Percentiles rank a stretch among this genome's conserved stretches.
These are phyloP conservation scores for Etheostoma cragini DNA, from an alignment of 2,113 vertebrate species.

Conservation along the genomic window DNA sequence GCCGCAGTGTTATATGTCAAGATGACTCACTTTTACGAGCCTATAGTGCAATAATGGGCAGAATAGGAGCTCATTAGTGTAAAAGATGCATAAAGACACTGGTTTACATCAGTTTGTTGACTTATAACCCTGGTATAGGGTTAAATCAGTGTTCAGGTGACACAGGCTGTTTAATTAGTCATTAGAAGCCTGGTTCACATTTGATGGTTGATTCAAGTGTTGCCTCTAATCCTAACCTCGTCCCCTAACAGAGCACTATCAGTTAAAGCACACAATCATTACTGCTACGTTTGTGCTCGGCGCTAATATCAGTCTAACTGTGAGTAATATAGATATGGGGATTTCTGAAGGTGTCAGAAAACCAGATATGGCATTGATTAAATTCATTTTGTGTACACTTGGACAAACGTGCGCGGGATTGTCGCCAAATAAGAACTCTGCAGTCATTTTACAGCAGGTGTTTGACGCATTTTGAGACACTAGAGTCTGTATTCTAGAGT, in stretches of 20 bases:
- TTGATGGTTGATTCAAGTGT: slow-evolving; percentile 32
- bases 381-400: slow-evolving; percentile 8
- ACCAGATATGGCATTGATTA: slow-evolving; percentile 66
- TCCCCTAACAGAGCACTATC: slow-evolving; percentile 48
- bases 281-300: slow-evolving; percentile 13
- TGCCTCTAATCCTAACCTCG: slow-evolving; percentile 28
- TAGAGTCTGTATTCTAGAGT: background rate
- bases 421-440: background rate
- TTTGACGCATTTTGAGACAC: background rate
- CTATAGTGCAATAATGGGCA: too few species aligned
- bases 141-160: background rate
- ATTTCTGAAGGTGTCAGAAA: slow-evolving; percentile 62
- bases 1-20: too few species aligned
- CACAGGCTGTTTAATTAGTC: slow-evolving; percentile 3
- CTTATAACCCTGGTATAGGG: background rate
- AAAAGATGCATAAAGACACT: background rate
- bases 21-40: background rate
- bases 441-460: too few species aligned
- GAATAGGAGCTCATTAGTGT: background rate
- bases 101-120: background rate
- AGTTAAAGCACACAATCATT: slow-evolving; percentile 52
- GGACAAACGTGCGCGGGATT: background rate
- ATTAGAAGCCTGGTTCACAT: background rate
- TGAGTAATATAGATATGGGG: slow-evolving; percentile 74
- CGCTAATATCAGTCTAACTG: slow-evolving; percentile 70